Evolutionary conservation across 2,113 vertebrate genomes (phyloP).

Genomic region (Ondatra zibethicus): DNA sequence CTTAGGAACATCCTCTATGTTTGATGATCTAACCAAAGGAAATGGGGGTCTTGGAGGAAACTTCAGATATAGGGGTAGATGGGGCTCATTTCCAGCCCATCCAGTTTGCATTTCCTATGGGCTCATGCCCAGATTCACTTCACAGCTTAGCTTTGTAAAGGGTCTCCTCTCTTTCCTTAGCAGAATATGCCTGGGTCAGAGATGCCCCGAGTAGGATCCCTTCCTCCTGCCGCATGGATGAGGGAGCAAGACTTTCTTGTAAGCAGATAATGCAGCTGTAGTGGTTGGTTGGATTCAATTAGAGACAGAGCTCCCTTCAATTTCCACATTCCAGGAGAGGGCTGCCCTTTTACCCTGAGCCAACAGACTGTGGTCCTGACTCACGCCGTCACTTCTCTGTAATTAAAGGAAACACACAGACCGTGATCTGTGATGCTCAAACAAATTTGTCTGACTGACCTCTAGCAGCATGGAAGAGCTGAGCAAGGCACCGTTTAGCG

Average conservation of each 20-base stretch:
- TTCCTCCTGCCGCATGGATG: neutral
- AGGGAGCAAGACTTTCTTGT: conserved; percentile 38
- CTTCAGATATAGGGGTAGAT: neutral
- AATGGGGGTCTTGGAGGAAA: neutral
- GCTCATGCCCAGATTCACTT: neutral
- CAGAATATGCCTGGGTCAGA: neutral
- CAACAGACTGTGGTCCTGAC: conserved; percentile 9
- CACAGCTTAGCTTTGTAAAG: neutral
- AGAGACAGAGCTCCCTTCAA: conserved; percentile 28
- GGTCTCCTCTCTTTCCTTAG: neutral
- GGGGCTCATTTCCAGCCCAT: neutral
- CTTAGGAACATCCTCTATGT: neutral
- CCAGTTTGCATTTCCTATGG: neutral
- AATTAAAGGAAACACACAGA: conserved; percentile 43
- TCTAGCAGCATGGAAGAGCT: neutral
- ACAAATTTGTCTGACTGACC: conserved; percentile 47
- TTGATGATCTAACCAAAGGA: conserved; percentile 7
- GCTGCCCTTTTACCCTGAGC: conserved; percentile 10
- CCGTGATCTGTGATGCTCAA: neutral
- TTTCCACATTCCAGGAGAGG: conserved; percentile 55
- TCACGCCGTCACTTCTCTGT: conserved; percentile 4
- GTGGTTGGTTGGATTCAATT: conserved; percentile 44
- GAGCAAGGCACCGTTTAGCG: conserved; percentile 42
- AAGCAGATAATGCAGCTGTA: conserved; percentile 17
- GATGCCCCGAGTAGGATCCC: neutral